These are phyloP conservation scores for Cichladusa arquata DNA, from an alignment of 2,113 vertebrate genomes.

Conservation along the genomic window DNA sequence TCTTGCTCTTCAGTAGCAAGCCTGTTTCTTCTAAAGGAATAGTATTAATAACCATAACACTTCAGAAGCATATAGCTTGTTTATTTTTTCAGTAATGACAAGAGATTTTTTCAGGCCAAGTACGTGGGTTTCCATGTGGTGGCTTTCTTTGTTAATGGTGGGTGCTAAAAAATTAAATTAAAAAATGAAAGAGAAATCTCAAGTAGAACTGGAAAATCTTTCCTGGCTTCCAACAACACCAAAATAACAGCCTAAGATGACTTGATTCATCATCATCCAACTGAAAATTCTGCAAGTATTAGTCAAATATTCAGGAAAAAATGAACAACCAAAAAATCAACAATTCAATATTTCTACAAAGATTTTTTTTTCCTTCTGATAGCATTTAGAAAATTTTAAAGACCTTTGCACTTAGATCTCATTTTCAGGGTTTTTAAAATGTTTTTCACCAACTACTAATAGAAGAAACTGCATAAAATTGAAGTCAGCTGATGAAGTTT, in stretches of 20 bases:
- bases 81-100: not conserved
- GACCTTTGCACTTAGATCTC: not conserved
- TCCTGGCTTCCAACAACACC: not conserved
- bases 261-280: not conserved
- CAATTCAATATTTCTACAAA: not conserved
- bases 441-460: not conserved
- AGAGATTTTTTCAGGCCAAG: not conserved
- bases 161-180: not conserved
- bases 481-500: not conserved
- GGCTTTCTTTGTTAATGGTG: not conserved
- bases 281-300: not conserved
- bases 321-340: no score
- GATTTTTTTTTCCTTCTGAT: rapidly evolving
- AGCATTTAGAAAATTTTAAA: not conserved
- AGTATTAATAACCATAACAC: not conserved
- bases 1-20: not conserved
- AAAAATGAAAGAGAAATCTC: not conserved
- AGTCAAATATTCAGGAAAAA: not conserved
- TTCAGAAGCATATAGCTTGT: not conserved
- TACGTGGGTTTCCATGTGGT: not conserved
- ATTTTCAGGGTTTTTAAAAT: not conserved
- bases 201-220: not conserved
- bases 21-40: not conserved
- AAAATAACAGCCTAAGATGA: not conserved
- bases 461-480: not conserved